phyloP scores from a whole-genome alignment of 2,797 vertebrate genomes.

The Peromyscus eremicus region DNA sequence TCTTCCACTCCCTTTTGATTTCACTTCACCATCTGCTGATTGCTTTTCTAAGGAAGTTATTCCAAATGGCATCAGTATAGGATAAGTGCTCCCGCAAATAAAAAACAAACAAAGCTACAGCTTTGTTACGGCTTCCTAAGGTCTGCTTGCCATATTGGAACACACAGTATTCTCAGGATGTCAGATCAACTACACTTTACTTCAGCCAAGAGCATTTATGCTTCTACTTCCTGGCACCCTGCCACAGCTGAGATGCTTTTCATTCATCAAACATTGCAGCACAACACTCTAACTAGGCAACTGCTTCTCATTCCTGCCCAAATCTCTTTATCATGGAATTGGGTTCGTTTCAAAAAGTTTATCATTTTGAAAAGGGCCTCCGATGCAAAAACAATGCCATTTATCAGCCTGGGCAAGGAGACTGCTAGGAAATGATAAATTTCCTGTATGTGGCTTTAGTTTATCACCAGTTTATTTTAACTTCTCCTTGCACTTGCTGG shows the following conservation, averaged over 20 bases:
- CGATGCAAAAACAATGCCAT: constrained; percentile 85
- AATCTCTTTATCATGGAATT: constrained; percentile 89
- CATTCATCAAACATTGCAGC: constrained; percentile 90
- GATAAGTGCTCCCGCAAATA: constrained; percentile 55
- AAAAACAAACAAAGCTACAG: constrained; percentile 57
- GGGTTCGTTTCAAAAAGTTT: constrained; percentile 86
- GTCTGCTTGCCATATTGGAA: constrained; percentile 68
- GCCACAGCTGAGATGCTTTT: constrained; percentile 90
- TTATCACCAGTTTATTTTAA: constrained; percentile 82
- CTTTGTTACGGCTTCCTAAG: constrained; percentile 66
- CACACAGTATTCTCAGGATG: constrained; percentile 66
- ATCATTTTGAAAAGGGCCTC: constrained; percentile 84
- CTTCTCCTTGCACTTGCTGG: constrained; percentile 70
- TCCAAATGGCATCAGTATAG: constrained; percentile 54
- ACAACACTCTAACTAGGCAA: constrained; percentile 86
- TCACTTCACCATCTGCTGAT: constrained; percentile 34
- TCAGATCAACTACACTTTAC: constrained; percentile 75
- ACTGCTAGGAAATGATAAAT: constrained; percentile 80
- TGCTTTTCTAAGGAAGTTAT: constrained; percentile 67
- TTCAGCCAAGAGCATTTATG: constrained; percentile 82
- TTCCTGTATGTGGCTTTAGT: constrained; percentile 69
- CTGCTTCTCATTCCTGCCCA: constrained; percentile 88
- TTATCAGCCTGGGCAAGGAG: constrained; percentile 77
- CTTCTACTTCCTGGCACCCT: constrained; percentile 85
- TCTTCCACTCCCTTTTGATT: neutral